Percentiles rank a stretch among this genome's conserved stretches.
Conservation (phyloP, 2,888 invertebrate genomes). For the Drosophila emarginata region DNA sequence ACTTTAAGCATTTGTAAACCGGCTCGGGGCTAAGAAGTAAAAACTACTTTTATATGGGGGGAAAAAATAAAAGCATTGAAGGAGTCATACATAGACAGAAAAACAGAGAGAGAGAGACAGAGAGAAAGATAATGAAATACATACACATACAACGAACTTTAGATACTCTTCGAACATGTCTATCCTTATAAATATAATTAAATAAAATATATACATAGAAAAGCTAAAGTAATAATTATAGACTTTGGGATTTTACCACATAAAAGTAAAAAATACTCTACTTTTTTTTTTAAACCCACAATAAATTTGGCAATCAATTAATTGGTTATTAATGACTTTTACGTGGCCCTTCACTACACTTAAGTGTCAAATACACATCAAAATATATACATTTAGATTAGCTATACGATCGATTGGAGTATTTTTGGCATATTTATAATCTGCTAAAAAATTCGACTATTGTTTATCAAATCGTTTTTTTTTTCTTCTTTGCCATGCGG, state of each 20-base stretch:
- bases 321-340: constrained; percentile 15
- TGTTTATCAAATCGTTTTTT: no score
- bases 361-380: neutral
- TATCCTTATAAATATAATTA: no score
- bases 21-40: constrained; percentile 28
- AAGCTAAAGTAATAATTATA: no score
- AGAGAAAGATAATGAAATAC: no score
- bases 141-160: no score
- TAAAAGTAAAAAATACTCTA: neutral
- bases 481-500: neutral
- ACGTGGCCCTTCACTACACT: neutral
- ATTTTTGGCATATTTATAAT: constrained; percentile 18
- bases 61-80: constrained; percentile 8
- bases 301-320: constrained; percentile 19
- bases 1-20: constrained; percentile 43
- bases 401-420: constrained; percentile 24
- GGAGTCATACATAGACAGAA: constrained; percentile 8
- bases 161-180: no score
- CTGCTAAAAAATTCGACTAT: neutral
- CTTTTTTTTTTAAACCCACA: no score
- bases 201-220: no score
- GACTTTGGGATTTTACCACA: neutral
- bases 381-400: neutral
- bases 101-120: no score
- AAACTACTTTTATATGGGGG: neutral